These are phyloP conservation scores for Molossus alvarezi DNA, from an alignment of 2,797 vertebrate genomes.

Conservation along the genomic window DNA sequence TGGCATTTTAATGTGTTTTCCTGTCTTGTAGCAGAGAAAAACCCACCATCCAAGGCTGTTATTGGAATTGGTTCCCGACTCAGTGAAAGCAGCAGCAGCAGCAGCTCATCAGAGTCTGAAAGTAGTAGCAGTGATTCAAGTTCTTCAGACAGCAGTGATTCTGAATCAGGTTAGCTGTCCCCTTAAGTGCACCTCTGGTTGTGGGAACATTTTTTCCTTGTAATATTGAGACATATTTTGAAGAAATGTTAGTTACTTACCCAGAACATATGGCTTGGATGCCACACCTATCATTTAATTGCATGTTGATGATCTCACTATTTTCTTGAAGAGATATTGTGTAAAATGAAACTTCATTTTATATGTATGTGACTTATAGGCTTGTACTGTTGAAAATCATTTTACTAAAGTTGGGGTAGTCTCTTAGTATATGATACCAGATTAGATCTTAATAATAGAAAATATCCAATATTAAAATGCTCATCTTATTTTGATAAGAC, in stretches of 20 bases:
- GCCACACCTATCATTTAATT: constrained; percentile 14
- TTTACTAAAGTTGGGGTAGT: neutral
- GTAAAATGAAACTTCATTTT: constrained; percentile 65
- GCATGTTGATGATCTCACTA: constrained; percentile 21
- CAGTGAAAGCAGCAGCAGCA: constrained; percentile 90
- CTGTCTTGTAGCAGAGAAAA: constrained; percentile 87
- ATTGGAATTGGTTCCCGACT: constrained; percentile 85
- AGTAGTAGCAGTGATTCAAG: constrained; percentile 89
- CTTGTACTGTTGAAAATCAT: constrained; percentile 58
- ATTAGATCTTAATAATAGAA: constrained; percentile 51
- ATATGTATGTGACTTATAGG: constrained; percentile 20
- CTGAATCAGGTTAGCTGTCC: constrained; percentile 93
- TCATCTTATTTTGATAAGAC: constrained; percentile 62
- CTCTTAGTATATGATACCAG: constrained; percentile 40
- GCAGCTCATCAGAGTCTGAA: constrained; percentile 77
- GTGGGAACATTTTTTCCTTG: constrained; percentile 36
- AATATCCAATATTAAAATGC: constrained; percentile 45
- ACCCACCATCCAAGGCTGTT: constrained; percentile 40
- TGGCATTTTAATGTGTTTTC: constrained; percentile 1
- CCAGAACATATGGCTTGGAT: constrained; percentile 16
- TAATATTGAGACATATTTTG: constrained; percentile 6
- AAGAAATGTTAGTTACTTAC: constrained; percentile 64
- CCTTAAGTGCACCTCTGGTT: constrained; percentile 56
- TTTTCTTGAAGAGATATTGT: constrained; percentile 62
- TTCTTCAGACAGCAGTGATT: constrained; percentile 93